phyloP scores from a whole-genome alignment of 2,888 invertebrate genomes.

The Drosophila affinis region DNA sequence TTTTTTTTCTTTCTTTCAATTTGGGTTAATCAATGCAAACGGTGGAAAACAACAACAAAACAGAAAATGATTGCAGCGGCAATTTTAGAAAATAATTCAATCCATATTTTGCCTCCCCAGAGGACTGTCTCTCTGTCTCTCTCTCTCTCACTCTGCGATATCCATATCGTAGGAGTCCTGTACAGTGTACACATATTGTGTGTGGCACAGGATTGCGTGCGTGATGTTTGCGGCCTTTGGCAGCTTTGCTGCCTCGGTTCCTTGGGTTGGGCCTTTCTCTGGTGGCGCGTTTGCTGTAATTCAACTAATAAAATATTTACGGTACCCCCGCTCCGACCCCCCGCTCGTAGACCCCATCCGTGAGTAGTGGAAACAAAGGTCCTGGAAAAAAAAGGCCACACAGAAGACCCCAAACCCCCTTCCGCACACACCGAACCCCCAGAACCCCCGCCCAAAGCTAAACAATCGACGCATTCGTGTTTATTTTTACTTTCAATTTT shows the following conservation, averaged over 20 bases:
- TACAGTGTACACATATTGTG: not conserved
- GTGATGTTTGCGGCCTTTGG: constrained; percentile 51
- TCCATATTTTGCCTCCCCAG: not conserved
- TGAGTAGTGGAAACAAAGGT: constrained; percentile 26
- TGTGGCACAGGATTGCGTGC: constrained; percentile 27
- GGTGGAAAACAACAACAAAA: not conserved
- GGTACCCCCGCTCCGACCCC: constrained; percentile 31
- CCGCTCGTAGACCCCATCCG: constrained; percentile 4
- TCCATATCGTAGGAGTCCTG: not conserved
- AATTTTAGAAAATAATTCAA: constrained; percentile 4
- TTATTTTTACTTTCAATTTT: constrained; percentile 53
- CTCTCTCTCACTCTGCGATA: not conserved
- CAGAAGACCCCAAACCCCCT: not conserved
- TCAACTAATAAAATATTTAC: constrained; percentile 58
- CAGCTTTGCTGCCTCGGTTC: constrained; percentile 29
- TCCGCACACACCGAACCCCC: not conserved
- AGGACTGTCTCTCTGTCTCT: not conserved
- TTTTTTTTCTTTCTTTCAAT: not conserved
- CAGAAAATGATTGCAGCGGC: constrained; percentile 11
- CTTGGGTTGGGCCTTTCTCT: constrained; percentile 13
- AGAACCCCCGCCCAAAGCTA: constrained; percentile 10
- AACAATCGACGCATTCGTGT: constrained; percentile 49
- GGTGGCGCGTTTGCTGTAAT: constrained; percentile 43
- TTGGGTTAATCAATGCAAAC: not conserved
- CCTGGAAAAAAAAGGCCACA: constrained; percentile 9